phyloP scores from a whole-genome alignment of 1,140 invertebrate species.

The Neodiprion fabricii region DNA sequence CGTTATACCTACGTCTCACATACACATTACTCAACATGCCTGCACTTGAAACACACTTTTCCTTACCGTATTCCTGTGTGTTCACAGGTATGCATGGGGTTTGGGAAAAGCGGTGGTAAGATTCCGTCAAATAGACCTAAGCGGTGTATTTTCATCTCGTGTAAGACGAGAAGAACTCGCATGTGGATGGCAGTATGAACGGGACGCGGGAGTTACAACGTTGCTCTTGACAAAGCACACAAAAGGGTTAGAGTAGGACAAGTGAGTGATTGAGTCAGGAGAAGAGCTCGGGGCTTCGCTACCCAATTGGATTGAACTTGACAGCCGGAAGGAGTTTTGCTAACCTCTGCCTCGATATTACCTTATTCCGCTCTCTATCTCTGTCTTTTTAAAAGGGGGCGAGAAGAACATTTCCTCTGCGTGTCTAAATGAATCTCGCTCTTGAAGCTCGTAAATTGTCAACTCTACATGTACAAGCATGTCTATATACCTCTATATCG shows the following conservation, averaged over 20 bases:
- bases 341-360: slow-evolving; percentile 1
- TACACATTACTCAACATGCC: too few relatives aligned
- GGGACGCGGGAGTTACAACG: neutral
- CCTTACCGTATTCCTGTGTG: too few relatives aligned
- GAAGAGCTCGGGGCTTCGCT: neutral
- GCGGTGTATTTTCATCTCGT: too few relatives aligned
- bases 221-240: slow-evolving; percentile 7
- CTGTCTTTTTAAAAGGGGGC: neutral
- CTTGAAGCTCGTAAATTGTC: neutral
- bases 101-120: too few relatives aligned
- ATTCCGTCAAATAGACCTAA: too few relatives aligned
- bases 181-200: too few relatives aligned
- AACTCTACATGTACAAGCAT: too few relatives aligned
- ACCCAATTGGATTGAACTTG: slow-evolving; percentile 7
- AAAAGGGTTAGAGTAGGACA: neutral
- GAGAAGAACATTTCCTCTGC: neutral
- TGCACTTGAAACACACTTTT: too few relatives aligned
- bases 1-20: too few relatives aligned
- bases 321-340: slow-evolving; percentile 6
- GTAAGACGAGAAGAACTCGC: too few relatives aligned
- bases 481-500: too few relatives aligned
- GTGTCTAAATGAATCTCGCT: neutral
- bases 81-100: too few relatives aligned
- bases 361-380: neutral
- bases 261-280: slow-evolving; percentile 7